phyloP scores from a whole-genome alignment of 2,888 invertebrate species.

The Ochropleura plecta region DNA sequence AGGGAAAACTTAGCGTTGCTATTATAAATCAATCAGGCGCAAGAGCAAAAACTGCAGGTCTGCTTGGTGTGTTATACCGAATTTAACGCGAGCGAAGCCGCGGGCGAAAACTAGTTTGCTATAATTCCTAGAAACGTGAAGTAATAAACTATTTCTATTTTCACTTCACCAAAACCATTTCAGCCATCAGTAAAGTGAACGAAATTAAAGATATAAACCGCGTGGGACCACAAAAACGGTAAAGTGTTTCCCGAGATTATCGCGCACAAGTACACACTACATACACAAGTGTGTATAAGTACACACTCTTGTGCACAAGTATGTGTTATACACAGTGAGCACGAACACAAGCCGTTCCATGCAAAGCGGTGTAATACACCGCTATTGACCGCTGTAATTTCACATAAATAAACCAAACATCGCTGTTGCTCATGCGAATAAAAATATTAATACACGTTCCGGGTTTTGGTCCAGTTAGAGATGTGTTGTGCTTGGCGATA shows the following conservation, averaged over 20 bases:
- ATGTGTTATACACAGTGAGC: slow-evolving; percentile 21
- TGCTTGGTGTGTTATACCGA: too few species aligned
- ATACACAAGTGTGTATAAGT: background rate
- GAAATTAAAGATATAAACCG: slow-evolving; percentile 49
- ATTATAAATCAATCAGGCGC: too few species aligned
- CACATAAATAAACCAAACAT: slow-evolving; percentile 62
- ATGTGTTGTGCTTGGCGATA: background rate
- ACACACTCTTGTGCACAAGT: background rate
- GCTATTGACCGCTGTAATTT: slow-evolving; percentile 62
- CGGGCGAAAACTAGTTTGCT: too few species aligned
- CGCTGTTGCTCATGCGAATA: slow-evolving; percentile 60
- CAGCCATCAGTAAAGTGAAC: slow-evolving; percentile 22
- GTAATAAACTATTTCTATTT: slow-evolving; percentile 6
- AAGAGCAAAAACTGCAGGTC: too few species aligned
- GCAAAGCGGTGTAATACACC: slow-evolving; percentile 46
- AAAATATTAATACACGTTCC: slow-evolving; percentile 59
- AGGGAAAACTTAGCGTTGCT: too few species aligned
- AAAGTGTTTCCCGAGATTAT: slow-evolving; percentile 37
- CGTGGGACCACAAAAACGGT: slow-evolving; percentile 29
- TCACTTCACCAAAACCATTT: slow-evolving; percentile 28
- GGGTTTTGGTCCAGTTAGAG: slow-evolving; percentile 19
- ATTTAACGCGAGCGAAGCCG: too few species aligned
- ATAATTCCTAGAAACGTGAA: slow-evolving; percentile 2
- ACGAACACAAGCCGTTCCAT: slow-evolving; percentile 38
- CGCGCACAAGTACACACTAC: slow-evolving; percentile 26